Evolutionary conservation across 2,113 vertebrate species (phyloP).

Genomic region (Hystrix cristata): DNA sequence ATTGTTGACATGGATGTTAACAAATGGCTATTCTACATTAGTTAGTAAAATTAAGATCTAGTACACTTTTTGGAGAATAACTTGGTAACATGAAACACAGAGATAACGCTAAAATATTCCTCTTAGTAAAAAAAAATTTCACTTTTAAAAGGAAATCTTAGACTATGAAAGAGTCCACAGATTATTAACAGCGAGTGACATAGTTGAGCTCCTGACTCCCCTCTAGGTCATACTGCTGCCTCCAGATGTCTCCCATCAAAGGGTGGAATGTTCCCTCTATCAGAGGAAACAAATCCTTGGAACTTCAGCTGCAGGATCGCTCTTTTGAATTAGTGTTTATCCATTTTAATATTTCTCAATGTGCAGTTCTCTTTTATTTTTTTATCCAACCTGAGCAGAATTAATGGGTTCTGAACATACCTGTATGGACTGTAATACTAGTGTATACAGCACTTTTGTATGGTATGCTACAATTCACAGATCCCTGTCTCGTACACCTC

Average conservation of each 20-base stretch:
- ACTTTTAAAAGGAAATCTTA: slow-evolving; percentile 20
- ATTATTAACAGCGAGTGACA: background rate
- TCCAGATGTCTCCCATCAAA: background rate
- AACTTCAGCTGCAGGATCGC: background rate
- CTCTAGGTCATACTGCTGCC: background rate
- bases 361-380: background rate
- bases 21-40: background rate
- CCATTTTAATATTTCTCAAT: slow-evolving; percentile 19
- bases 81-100: background rate
- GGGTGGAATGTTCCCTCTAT: background rate
- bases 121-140: background rate
- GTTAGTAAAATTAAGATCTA: slow-evolving; percentile 4
- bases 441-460: background rate
- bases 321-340: slow-evolving; percentile 15
- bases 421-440: background rate
- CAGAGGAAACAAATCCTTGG: slow-evolving; percentile 3
- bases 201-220: background rate
- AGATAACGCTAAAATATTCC: background rate
- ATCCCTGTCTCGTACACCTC: background rate
- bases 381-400: background rate
- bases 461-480: background rate
- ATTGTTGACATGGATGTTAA: background rate
- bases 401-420: background rate
- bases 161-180: background rate
- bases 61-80: background rate